phyloP scores from a whole-genome alignment of 2,888 invertebrate genomes.

The Argyra leucocephala region DNA sequence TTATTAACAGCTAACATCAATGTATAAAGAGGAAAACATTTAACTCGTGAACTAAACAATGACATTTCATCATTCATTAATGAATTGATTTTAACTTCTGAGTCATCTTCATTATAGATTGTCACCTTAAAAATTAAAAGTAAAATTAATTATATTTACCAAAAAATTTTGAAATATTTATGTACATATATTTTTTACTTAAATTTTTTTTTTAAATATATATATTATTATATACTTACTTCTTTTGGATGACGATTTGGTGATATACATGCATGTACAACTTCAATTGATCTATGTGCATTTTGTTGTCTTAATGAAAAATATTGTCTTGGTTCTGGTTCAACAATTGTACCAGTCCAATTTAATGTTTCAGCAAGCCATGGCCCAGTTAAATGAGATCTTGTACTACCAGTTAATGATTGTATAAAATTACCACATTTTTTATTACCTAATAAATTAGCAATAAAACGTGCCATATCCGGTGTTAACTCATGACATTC shows the following conservation, averaged over 20 bases:
- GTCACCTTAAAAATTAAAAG: constrained; percentile 41
- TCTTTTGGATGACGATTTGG: constrained; percentile 66
- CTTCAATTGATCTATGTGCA: constrained; percentile 50
- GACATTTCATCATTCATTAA: constrained; percentile 47
- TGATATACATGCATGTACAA: constrained; percentile 70
- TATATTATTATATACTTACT: constrained; percentile 40
- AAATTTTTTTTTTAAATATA: too few relatives aligned
- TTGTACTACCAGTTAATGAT: constrained; percentile 50
- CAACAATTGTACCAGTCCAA: constrained; percentile 67
- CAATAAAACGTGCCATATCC: constrained; percentile 39
- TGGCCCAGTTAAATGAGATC: constrained; percentile 54
- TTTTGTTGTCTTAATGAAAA: constrained; percentile 54
- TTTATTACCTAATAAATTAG: constrained; percentile 37
- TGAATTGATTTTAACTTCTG: constrained; percentile 48
- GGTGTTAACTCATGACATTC: constrained; percentile 35
- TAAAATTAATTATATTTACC: too few relatives aligned
- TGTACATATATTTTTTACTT: too few relatives aligned
- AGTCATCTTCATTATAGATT: constrained; percentile 44
- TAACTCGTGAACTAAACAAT: constrained; percentile 62
- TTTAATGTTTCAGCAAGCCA: constrained; percentile 60
- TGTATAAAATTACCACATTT: constrained; percentile 64
- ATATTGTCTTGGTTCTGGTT: constrained; percentile 70
- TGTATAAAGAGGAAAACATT: constrained; percentile 77
- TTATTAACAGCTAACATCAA: constrained; percentile 67
- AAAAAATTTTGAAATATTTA: too few relatives aligned